Evolutionary conservation across 2,113 vertebrate species (phyloP), one percentile per base, ranked within the genome.

Genomic region (Scatophagus argus): DNA sequence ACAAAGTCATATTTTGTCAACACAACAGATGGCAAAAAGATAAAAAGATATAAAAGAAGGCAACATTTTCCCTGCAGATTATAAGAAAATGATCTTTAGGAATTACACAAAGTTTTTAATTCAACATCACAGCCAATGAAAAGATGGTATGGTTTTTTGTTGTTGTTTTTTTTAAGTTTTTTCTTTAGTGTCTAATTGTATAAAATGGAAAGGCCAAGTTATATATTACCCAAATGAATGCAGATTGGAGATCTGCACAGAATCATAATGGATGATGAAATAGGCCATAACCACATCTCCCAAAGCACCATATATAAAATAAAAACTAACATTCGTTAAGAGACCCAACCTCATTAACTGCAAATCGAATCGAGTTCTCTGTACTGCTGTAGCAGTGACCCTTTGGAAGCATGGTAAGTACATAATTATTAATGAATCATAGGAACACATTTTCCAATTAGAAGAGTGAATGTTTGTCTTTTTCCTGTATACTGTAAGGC

Each of bases 331-430:
- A 86, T 79, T 89, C 3, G 51, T 83, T 78, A 38, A 70, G 67
- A 86, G 73, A 77, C 39, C 39, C 76, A 77, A 79, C 80, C 86
- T 92, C 83, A 89, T 92, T 91, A 90, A 88, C 70, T 77, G 72
- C 70, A 82, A 74, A 87, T 88, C 25, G 52, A 82, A 82, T 70
- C 13, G 44, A 72, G 44, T 56, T 13, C 62, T 69, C 71, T 31
- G 84, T 46, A 65, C 54, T 54, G 76, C 46, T 73, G 66, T 36
- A 49, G 70, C 46, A 34, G 56, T 90, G 89, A 93, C 82, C 85
- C 72, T 39, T 65, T 32, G 38, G 76, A 88, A 62, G 68, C 64
- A 70, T 44, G 31, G 62, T 79, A 77, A 86, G 70, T 69, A 83
- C 54, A 83, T 85, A 79, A 88, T 91, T 85, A 89, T 85, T 77